A percentile compares a stretch with the other conserved stretches of the same genome.
Evolutionary conservation across 2,797 vertebrate genomes (phyloP).

Genomic region (Oryzias sinensis): DNA sequence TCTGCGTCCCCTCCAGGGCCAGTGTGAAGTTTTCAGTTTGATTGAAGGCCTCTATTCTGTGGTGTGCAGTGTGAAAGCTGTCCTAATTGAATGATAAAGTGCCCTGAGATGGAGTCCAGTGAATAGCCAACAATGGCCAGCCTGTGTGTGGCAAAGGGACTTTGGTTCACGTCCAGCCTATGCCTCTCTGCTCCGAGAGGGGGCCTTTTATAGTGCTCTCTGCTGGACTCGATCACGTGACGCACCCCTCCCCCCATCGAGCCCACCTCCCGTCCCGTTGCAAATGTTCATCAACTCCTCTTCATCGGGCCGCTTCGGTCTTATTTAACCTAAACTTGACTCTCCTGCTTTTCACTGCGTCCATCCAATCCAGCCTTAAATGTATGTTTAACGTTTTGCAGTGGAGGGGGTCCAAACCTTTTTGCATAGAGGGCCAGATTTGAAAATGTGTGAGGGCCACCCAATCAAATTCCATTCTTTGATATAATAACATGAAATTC

Average conservation of each 20-base stretch:
- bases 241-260: constrained; percentile 15
- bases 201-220: constrained; percentile 81
- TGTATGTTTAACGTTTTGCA: too few species aligned
- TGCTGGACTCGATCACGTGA: constrained; percentile 78
- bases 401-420: too few species aligned
- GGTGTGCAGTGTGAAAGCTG: constrained; percentile 83
- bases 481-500: too few species aligned
- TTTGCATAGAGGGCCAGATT: too few species aligned
- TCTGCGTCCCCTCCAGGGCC: constrained; percentile 74
- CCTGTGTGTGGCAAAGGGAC: constrained; percentile 84
- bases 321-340: constrained; percentile 58
- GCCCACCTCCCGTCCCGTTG: constrained; percentile 11
- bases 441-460: too few species aligned
- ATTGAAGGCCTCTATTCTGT: constrained; percentile 83
- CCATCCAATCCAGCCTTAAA: too few species aligned
- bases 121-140: constrained; percentile 82
- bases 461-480: too few species aligned
- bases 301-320: constrained; percentile 60
- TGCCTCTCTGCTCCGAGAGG: constrained; percentile 76
- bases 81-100: constrained; percentile 89
- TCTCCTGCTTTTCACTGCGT: neutral
- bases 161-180: constrained; percentile 82
- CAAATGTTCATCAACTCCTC: constrained; percentile 50
- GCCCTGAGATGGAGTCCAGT: constrained; percentile 81
- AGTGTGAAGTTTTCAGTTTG: constrained; percentile 84